Percentiles rank a stretch among this genome's conserved stretches.
phyloP scores from a whole-genome alignment of 2,113 vertebrate genomes.

The Plestiodon gilberti region DNA sequence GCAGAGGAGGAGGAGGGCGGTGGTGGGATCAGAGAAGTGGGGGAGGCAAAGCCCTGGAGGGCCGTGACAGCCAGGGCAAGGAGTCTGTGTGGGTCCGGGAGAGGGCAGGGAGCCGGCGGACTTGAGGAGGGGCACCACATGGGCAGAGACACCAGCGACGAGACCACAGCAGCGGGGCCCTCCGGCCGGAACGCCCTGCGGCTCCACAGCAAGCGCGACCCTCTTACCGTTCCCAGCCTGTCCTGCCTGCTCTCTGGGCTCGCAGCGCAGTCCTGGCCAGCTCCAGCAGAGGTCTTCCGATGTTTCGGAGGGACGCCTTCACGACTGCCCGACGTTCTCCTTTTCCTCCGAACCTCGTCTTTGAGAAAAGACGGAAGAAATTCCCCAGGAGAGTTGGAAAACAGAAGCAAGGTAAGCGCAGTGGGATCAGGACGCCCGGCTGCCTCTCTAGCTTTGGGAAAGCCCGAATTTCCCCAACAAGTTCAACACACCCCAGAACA shows the following conservation, averaged over 20 bases:
- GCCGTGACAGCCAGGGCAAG: too few species aligned
- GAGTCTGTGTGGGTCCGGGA: too few species aligned
- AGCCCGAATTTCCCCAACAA: not conserved
- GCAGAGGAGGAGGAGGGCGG: too few species aligned
- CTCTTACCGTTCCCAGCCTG: conserved; percentile 62
- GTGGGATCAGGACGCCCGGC: too few species aligned
- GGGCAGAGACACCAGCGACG: too few species aligned
- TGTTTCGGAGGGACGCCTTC: conserved; percentile 42
- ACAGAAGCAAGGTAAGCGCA: not conserved
- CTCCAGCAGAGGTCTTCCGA: conserved; percentile 42
- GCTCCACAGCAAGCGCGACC: too few species aligned
- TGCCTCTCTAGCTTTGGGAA: not conserved
- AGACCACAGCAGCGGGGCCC: not conserved
- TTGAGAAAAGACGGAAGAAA: conserved; percentile 37
- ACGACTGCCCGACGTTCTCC: conserved; percentile 36
- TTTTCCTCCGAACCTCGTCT: conserved; percentile 59
- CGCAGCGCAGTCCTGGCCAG: conserved; percentile 32
- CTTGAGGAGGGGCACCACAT: too few species aligned
- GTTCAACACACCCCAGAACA: too few species aligned
- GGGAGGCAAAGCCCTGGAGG: too few species aligned
- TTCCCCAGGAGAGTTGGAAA: not conserved
- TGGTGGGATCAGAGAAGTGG: too few species aligned
- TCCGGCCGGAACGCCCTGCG: not conserved
- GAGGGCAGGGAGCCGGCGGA: too few species aligned
- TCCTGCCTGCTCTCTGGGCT: conserved; percentile 40